Base-by-base conservation (phyloP, 2,797 vertebrate genomes). In the Phoxinus dragarum region DNA sequence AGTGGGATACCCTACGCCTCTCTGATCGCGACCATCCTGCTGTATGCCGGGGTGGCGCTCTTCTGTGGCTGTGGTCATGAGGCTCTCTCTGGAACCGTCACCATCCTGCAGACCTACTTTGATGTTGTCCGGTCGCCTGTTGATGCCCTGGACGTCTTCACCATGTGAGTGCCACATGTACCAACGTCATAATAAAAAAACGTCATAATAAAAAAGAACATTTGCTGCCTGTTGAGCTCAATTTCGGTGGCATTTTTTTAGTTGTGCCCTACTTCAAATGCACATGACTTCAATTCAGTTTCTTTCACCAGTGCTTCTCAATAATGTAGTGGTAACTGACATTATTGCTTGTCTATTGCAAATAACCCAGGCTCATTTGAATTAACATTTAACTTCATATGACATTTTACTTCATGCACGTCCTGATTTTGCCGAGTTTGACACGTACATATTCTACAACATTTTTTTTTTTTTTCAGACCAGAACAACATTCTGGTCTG, bases 31-130 rank as follows among this genome's bases (percentile, higher is more conserved):
- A 99, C 98, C 86, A 96, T 99, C 90, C 94, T 99, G 90, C 96
- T 99, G 3, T 99, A 99, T 3, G 98, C 98, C 36, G 98, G 98
- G 0, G 98, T 99, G 66, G 98, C 98, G 0, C 95, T 99, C 68
- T 99, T 99, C 94, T 99, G 98, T 88, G 98, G 98, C 68, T 99
- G 98, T 42, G 98, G 98, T 11, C 98, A 99, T 88, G 98, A 99
- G 95, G 98, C 98, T 1, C 95, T 99, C 84, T 97, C 96, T 5
- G 98, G 98, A 84, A 99, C 97, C 0, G 96, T 98, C 94, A 97
- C 96, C 93, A 99, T 99, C 91, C 96, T 99, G 91, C 96, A 98
- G 91, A 98, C 96, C 94, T 98, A 99, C 92, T 99, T 99, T 84
- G 97, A 99, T 84, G 95, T 99, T 92, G 96, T 96, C 91, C 94